Evolutionary conservation across 2,113 vertebrate species (phyloP).

Genomic region (Synodontis membranacea): DNA sequence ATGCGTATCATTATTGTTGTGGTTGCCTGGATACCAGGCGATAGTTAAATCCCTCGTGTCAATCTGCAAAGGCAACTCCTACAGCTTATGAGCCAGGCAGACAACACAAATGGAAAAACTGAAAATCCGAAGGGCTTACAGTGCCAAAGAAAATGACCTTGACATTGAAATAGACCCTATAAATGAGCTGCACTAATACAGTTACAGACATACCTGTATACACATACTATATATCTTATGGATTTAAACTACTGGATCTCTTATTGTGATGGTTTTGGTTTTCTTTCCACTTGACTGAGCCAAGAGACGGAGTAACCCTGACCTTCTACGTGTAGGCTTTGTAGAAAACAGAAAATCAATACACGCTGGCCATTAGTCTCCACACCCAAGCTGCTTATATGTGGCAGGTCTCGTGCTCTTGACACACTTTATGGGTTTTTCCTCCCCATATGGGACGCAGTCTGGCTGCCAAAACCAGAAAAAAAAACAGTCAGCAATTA

Average conservation of each 20-base stretch:
- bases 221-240: background rate
- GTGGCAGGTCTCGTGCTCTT: slow-evolving; percentile 29
- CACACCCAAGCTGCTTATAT: slow-evolving; percentile 26
- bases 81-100: slow-evolving; percentile 28
- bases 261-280: background rate
- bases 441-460: background rate
- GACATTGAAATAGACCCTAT: background rate
- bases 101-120: slow-evolving; percentile 14
- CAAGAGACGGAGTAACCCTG: slow-evolving; percentile 20
- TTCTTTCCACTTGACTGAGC: slow-evolving; percentile 29
- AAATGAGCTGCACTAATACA: background rate
- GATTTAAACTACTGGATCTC: background rate
- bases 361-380: slow-evolving; percentile 35
- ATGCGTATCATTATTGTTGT: slow-evolving; percentile 53
- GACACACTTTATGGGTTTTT: background rate
- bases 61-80: slow-evolving; percentile 47
- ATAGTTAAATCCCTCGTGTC: slow-evolving; percentile 54
- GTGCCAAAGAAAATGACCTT: slow-evolving; percentile 25
- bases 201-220: background rate
- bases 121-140: slow-evolving; percentile 26
- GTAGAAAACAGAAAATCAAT: slow-evolving; percentile 43
- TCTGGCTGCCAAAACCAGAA: slow-evolving; percentile 36
- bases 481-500: slow-evolving; percentile 8
- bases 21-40: slow-evolving; percentile 53
- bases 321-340: slow-evolving; percentile 29